Percentiles rank a stretch among this genome's conserved stretches.
phyloP scores from a whole-genome alignment of 64 coral and sea anemone genomes.

The Acropora tenuis region DNA sequence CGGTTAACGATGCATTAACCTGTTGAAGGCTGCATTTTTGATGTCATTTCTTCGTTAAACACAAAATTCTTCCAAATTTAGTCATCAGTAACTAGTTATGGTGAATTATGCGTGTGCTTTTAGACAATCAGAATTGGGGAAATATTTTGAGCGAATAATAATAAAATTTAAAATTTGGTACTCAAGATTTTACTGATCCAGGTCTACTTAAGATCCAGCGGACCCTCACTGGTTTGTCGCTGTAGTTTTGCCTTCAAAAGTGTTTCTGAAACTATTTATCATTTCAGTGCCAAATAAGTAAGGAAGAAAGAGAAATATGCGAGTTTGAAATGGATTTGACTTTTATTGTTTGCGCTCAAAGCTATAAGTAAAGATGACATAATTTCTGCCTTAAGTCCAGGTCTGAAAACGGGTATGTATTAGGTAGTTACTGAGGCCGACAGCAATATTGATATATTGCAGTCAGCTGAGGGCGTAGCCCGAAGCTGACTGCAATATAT shows the following conservation, averaged over 20 bases:
- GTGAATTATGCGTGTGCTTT: slow-evolving; percentile 8
- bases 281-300: not conserved
- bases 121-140: not conserved
- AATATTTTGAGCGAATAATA: slow-evolving; percentile 32
- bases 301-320: too few relatives aligned
- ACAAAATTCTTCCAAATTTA: slow-evolving; percentile 29
- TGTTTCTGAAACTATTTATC: not conserved
- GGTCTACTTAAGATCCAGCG: not conserved
- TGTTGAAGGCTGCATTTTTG: slow-evolving; percentile 21
- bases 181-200: too few relatives aligned
- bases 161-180: not conserved
- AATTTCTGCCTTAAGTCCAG: too few relatives aligned
- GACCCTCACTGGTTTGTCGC: not conserved
- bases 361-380: not conserved
- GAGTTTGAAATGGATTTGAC: not conserved
- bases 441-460: too few relatives aligned
- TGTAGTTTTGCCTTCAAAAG: not conserved
- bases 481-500: too few relatives aligned
- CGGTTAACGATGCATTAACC: slow-evolving; percentile 27
- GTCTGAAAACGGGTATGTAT: too few relatives aligned
- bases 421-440: too few relatives aligned
- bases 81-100: slow-evolving; percentile 34
- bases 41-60: slow-evolving; percentile 7
- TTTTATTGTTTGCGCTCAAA: not conserved
- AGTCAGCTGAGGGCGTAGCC: too few relatives aligned